Evolutionary conservation across 2,113 vertebrate species (phyloP).

Genomic region (Notiomystis cincta): DNA sequence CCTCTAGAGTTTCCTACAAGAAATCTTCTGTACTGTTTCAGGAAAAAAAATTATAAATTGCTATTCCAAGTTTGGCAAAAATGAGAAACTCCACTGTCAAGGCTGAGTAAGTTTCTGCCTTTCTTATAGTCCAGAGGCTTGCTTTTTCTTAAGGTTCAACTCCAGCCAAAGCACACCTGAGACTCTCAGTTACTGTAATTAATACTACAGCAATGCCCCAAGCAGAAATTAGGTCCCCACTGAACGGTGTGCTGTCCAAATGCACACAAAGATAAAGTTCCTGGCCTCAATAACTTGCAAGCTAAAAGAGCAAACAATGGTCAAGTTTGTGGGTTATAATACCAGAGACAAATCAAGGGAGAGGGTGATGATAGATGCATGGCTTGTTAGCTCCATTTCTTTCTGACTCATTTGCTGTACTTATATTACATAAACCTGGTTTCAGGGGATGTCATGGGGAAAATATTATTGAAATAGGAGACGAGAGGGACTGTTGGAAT

Average conservation of each 20-base stretch:
- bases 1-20: not conserved
- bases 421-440: conserved; percentile 32
- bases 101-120: not conserved
- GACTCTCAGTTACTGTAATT: conserved; percentile 2
- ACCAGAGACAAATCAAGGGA: not conserved
- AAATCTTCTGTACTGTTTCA: not conserved
- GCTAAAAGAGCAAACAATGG: conserved; percentile 7
- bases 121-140: not conserved
- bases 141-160: not conserved
- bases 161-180: conserved; percentile 41
- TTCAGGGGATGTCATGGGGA: not conserved
- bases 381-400: conserved; percentile 24
- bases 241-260: not conserved
- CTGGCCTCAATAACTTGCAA: not conserved
- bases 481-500: not conserved
- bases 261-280: not conserved
- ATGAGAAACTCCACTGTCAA: not conserved
- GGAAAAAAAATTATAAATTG: not conserved
- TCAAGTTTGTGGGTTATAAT: conserved; percentile 13
- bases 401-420: conserved; percentile 31
- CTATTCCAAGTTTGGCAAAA: not conserved
- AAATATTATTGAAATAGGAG: conserved; percentile 30
- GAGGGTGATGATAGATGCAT: conserved; percentile 30
- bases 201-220: not conserved
- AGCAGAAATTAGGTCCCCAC: conserved; percentile 14